Conservation (phyloP, 1,140 invertebrate genomes). For the Delia radicum region DNA sequence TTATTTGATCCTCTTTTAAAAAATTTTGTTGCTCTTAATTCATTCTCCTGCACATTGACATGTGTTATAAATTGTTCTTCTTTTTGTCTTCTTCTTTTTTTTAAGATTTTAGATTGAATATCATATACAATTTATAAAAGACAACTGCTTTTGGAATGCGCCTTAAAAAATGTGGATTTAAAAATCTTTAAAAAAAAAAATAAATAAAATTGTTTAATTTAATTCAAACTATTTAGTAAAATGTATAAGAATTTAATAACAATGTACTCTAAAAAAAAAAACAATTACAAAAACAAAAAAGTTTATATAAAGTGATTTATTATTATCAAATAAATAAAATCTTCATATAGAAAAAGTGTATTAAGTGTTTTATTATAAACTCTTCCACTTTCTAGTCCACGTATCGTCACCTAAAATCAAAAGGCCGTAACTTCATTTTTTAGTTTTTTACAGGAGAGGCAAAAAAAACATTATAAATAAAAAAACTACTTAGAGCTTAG, state of each 20-base stretch:
- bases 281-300: not conserved
- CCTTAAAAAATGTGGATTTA: slow-evolving; percentile 18
- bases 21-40: not conserved
- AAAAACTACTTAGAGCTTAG: no score
- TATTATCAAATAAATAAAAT: not conserved
- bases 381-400: no score
- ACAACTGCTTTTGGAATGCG: slow-evolving; percentile 8
- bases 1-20: not conserved
- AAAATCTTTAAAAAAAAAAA: not conserved
- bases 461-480: no score
- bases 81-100: slow-evolving; percentile 1
- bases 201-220: slow-evolving; percentile 18
- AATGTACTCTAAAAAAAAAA: slow-evolving; percentile 7
- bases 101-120: slow-evolving; percentile 23
- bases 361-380: no score
- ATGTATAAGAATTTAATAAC: slow-evolving; percentile 17
- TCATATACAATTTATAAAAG: not conserved
- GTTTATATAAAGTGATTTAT: slow-evolving; percentile 7
- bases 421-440: no score
- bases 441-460: no score
- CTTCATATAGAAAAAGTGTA: not conserved
- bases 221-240: slow-evolving; percentile 20
- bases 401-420: no score
- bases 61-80: not conserved
- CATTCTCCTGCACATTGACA: not conserved